These are phyloP conservation scores for Pemphredon lugubris DNA, from an alignment of 2,888 invertebrate species.

Conservation along the genomic window DNA sequence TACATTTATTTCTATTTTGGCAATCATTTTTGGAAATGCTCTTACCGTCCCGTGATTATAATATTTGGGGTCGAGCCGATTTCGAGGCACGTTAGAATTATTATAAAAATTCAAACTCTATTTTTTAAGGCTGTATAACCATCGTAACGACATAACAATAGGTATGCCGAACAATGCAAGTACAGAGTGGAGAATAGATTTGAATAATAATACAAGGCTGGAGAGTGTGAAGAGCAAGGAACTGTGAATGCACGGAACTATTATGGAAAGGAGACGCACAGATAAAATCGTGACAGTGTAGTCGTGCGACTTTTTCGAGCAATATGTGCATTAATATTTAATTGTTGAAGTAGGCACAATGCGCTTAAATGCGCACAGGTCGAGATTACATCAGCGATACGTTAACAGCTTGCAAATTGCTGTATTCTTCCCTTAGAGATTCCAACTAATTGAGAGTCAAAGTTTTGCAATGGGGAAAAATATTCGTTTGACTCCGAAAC, in stretches of 20 bases:
- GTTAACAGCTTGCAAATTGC: constrained; percentile 2
- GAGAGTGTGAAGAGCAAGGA: background rate
- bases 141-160: too few relatives aligned
- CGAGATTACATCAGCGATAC: background rate
- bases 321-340: constrained; percentile 1
- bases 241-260: too few relatives aligned
- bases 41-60: too few relatives aligned
- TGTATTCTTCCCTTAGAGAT: background rate
- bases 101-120: too few relatives aligned
- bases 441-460: background rate
- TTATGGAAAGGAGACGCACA: background rate
- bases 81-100: too few relatives aligned
- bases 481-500: background rate
- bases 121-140: too few relatives aligned
- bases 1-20: too few relatives aligned
- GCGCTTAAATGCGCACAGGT: background rate
- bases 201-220: background rate
- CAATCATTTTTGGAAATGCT: too few relatives aligned
- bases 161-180: too few relatives aligned
- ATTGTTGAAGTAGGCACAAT: background rate
- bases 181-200: background rate
- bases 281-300: background rate
- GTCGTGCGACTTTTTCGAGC: background rate
- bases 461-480: background rate
- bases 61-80: too few relatives aligned